A percentile compares a stretch with the other conserved stretches of the same genome.
Conservation (phyloP, 2,797 vertebrate genomes). For the Sebastes oblongus region DNA sequence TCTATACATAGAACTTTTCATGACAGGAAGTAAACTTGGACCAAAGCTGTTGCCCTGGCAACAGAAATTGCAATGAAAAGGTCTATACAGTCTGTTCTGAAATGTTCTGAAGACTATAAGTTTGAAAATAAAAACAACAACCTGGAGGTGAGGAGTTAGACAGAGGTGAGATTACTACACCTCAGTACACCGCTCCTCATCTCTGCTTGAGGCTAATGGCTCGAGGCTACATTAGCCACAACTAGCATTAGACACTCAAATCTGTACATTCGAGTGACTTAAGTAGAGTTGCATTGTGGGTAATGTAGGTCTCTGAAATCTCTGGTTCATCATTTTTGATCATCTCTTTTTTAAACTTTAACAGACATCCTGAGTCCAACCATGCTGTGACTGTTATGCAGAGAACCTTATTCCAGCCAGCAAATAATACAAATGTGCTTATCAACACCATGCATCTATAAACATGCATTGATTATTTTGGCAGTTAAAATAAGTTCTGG, state of each 20-base stretch:
- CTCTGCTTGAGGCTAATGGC: too few species aligned
- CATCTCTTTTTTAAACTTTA: neutral
- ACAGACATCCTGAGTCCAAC: neutral
- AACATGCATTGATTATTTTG: neutral
- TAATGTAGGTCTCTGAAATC: too few species aligned
- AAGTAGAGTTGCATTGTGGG: neutral
- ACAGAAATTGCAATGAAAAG: too few species aligned
- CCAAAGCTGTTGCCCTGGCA: too few species aligned
- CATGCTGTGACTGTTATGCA: neutral
- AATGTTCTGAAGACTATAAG: neutral
- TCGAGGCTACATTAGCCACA: neutral
- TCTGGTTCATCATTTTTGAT: neutral
- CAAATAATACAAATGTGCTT: neutral
- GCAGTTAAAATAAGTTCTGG: neutral
- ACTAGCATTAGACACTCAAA: neutral
- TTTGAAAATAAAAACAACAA: neutral
- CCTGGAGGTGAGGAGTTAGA: neutral
- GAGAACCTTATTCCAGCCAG: too few species aligned
- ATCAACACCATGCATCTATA: neutral
- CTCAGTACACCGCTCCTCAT: too few species aligned
- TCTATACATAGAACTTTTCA: too few species aligned
- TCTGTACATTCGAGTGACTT: neutral
- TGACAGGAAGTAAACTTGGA: too few species aligned
- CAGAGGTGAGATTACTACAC: neutral
- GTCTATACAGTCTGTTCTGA: too few species aligned